Conservation (phyloP, 2,888 invertebrate genomes). For the Cataglyphis cursor region DNA sequence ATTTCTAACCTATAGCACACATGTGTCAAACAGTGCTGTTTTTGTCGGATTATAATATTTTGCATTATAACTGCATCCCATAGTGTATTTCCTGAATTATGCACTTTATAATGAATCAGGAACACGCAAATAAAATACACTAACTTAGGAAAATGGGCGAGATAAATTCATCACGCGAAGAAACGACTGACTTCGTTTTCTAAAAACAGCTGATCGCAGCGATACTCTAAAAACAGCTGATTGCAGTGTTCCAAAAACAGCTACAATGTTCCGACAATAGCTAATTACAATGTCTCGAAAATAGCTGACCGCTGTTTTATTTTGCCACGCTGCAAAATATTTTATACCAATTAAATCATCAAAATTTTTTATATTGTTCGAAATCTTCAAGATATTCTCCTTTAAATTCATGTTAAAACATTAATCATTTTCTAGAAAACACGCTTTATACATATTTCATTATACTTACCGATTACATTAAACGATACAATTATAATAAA, state of each 20-base stretch:
- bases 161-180: background rate
- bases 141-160: background rate
- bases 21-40: background rate
- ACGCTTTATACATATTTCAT: background rate
- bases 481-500: background rate
- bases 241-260: background rate
- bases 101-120: background rate
- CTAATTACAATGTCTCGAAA: background rate
- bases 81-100: background rate
- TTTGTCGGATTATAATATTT: background rate
- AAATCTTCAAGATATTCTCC: background rate
- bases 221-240: background rate
- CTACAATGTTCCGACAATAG: no score
- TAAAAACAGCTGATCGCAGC: background rate
- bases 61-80: background rate
- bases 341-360: background rate
- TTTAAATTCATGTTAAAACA: background rate
- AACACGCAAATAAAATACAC: background rate
- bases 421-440: background rate
- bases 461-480: background rate
- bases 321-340: background rate
- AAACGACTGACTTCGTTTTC: no score
- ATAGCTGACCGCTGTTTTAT: no score
- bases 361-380: background rate
- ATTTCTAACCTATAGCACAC: background rate